A percentile compares a stretch with the other conserved stretches of the same genome.
phyloP scores from a whole-genome alignment of 2,888 invertebrate genomes.

The Hipparchia sbordonii region DNA sequence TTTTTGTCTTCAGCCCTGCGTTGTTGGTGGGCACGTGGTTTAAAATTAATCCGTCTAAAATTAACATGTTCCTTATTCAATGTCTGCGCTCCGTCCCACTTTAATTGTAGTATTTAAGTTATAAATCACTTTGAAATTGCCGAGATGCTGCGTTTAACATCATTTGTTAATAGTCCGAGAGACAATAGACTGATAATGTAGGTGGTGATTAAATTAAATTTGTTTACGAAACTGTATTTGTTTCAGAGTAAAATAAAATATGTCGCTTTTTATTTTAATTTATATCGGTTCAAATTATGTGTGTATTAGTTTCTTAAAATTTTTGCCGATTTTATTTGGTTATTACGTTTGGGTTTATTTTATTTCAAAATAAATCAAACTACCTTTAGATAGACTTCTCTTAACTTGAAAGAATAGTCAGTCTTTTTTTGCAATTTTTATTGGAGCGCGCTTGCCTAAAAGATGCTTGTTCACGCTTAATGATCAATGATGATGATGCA shows the following conservation, averaged over 20 bases:
- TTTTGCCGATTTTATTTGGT: too few species aligned
- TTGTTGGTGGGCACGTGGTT: constrained; percentile 37
- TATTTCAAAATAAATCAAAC: too few species aligned
- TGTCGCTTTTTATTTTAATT: too few species aligned
- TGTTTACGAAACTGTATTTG: neutral
- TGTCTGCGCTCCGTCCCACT: constrained; percentile 39
- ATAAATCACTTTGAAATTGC: constrained; percentile 71
- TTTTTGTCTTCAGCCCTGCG: constrained; percentile 20
- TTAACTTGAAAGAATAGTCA: too few species aligned
- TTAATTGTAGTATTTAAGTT: constrained; percentile 54
- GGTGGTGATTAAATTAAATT: neutral
- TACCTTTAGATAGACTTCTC: too few species aligned
- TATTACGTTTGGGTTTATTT: too few species aligned
- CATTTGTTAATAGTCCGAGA: constrained; percentile 12
- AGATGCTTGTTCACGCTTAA: too few species aligned
- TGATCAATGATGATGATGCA: too few species aligned
- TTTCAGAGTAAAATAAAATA: neutral
- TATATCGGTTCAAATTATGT: too few species aligned
- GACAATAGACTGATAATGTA: neutral
- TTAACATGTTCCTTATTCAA: constrained; percentile 62
- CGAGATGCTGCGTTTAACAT: constrained; percentile 39
- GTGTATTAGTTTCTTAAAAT: too few species aligned
- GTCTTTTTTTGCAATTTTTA: too few species aligned
- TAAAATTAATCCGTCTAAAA: constrained; percentile 46
- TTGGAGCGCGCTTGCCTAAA: too few species aligned